These are phyloP conservation scores for Aplocera efformata DNA, from an alignment of 2,888 invertebrate species.

Conservation along the genomic window DNA sequence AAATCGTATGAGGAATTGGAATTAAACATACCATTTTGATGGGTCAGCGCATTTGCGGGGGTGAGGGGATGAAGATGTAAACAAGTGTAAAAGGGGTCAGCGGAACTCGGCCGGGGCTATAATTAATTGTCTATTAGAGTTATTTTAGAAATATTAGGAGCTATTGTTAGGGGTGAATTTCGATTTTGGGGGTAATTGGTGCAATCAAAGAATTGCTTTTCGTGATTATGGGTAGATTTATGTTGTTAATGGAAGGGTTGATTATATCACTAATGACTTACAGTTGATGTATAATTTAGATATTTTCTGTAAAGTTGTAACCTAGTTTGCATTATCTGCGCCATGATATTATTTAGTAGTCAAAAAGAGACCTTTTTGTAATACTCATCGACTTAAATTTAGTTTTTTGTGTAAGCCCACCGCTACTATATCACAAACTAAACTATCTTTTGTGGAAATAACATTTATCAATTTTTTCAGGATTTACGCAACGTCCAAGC, in stretches of 20 bases:
- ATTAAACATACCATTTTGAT: conserved; percentile 79
- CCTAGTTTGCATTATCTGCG: no score
- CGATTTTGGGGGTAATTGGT: conserved; percentile 55
- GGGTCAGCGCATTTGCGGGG: conserved; percentile 64
- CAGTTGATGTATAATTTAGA: no score
- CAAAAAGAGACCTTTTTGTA: no score
- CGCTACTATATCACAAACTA: conserved; percentile 1
- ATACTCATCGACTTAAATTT: not conserved
- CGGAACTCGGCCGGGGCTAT: conserved; percentile 63
- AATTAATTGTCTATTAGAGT: conserved; percentile 78
- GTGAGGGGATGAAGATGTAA: conserved; percentile 77
- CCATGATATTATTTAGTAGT: no score
- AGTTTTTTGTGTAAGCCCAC: conserved; percentile 3
- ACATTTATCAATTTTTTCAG: conserved; percentile 41
- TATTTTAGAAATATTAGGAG: conserved; percentile 70
- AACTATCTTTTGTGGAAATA: conserved; percentile 18
- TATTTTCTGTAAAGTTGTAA: no score
- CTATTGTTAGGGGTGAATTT: conserved; percentile 62
- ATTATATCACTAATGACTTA: conserved; percentile 28
- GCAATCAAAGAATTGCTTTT: conserved; percentile 48
- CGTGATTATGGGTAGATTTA: conserved; percentile 41
- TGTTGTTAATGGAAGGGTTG: conserved; percentile 35
- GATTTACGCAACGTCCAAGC: conserved; percentile 31
- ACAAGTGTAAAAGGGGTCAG: conserved; percentile 81
- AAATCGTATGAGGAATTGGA: conserved; percentile 76